A percentile compares a stretch with the other conserved stretches of the same genome.
Evolutionary conservation across 37 sponge, comb jelly and placozoan genomes (phyloP).

Genomic region (Halisarca cf. caerulea): DNA sequence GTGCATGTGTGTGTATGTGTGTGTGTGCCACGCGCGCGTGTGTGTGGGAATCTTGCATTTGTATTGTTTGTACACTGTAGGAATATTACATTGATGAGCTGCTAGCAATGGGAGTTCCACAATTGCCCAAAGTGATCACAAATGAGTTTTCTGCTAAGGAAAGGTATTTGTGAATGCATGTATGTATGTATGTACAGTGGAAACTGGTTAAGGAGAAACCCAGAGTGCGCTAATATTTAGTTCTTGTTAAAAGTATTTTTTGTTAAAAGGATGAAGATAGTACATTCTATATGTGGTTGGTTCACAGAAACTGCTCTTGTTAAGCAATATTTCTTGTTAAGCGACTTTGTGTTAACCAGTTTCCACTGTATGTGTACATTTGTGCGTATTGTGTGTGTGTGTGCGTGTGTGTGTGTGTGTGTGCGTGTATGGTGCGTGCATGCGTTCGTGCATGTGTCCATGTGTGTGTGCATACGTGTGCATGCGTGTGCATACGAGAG

Average conservation of each 20-base stretch:
- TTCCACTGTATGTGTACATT: background rate
- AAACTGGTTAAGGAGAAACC: too few species aligned
- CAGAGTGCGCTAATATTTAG: too few species aligned
- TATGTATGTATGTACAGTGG: background rate
- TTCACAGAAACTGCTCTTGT: too few species aligned
- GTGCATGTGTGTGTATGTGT: too few species aligned
- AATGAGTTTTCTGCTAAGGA: slow-evolving; percentile 82
- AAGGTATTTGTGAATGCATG: slow-evolving; percentile 36
- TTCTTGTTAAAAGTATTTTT: too few species aligned
- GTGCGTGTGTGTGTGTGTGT: too few species aligned
- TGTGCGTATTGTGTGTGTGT: too few species aligned
- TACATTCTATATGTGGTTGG: too few species aligned
- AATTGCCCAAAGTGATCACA: slow-evolving; percentile 64
- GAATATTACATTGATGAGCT: slow-evolving; percentile 66
- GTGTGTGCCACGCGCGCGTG: background rate
- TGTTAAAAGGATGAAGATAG: too few species aligned
- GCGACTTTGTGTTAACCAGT: too few species aligned
- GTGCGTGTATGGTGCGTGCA: background rate
- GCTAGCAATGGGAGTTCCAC: slow-evolving; percentile 30
- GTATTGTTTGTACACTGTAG: slow-evolving; percentile 28
- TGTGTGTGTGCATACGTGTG: background rate
- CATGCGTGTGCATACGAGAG: too few species aligned
- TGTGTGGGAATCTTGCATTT: background rate
- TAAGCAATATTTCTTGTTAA: too few species aligned
- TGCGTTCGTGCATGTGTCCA: background rate